Conservation (phyloP, 2,797 vertebrate species). For the Columba guinea region DNA sequence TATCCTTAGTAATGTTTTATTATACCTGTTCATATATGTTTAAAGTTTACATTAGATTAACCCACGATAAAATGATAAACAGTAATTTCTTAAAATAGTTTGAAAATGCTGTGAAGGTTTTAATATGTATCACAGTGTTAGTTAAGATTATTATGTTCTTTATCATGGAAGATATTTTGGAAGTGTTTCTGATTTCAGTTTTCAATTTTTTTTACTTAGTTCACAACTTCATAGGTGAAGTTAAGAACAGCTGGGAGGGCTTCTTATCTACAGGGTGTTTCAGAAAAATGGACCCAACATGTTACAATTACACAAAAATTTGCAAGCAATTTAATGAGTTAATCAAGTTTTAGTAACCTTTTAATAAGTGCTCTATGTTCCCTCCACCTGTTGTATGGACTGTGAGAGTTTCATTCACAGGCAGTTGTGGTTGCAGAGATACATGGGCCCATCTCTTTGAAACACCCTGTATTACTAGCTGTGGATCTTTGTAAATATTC, state of each 20-base stretch:
- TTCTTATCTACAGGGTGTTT: background rate
- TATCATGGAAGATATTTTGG: background rate
- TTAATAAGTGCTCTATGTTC: too few relatives aligned
- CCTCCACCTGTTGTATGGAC: too few relatives aligned
- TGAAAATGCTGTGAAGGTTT: background rate
- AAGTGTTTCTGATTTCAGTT: background rate
- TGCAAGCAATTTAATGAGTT: too few relatives aligned
- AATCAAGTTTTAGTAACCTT: too few relatives aligned
- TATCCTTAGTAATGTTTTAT: background rate
- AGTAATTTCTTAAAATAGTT: background rate
- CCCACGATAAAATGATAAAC: background rate
- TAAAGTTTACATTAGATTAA: background rate
- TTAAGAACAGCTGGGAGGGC: background rate
- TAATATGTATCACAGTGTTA: background rate
- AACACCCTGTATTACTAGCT: background rate
- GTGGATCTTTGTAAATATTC: background rate
- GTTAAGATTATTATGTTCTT: background rate
- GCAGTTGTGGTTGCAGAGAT: too few relatives aligned
- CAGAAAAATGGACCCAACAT: too few relatives aligned
- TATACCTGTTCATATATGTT: background rate
- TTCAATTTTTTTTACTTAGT: background rate
- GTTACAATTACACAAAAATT: too few relatives aligned
- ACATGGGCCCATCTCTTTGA: too few relatives aligned
- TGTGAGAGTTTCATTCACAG: too few relatives aligned
- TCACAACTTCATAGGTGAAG: background rate